phyloP scores from a whole-genome alignment of 2,888 invertebrate genomes.

The Diarsia brunnea region DNA sequence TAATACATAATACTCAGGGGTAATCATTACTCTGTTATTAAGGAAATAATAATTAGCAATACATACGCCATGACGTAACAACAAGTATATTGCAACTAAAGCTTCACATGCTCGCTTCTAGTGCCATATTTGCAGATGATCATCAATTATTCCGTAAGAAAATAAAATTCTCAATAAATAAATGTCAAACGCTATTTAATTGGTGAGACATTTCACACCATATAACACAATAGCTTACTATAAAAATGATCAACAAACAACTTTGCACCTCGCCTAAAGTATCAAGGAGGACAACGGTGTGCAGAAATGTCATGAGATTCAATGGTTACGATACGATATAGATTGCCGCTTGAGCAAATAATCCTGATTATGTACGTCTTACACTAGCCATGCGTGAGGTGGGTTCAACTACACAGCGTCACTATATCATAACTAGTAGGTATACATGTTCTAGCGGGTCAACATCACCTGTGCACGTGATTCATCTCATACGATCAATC shows the following conservation, averaged over 20 bases:
- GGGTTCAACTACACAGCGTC: conserved; percentile 85
- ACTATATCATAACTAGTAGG: conserved; percentile 77
- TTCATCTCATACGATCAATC: conserved; percentile 77
- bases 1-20: conserved; percentile 67
- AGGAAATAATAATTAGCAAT: conserved; percentile 68
- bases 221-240: conserved; percentile 90
- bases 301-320: conserved; percentile 89
- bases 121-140: conserved; percentile 90
- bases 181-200: conserved; percentile 89
- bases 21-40: conserved; percentile 67
- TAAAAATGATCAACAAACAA: conserved; percentile 90
- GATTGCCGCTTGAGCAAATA: conserved; percentile 90
- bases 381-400: conserved; percentile 88
- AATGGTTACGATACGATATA: conserved; percentile 83
- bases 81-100: conserved; percentile 74
- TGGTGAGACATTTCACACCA: conserved; percentile 88
- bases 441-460: conserved; percentile 77
- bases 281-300: conserved; percentile 82
- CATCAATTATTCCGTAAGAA: conserved; percentile 88
- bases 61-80: conserved; percentile 74
- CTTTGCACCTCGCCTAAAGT: conserved; percentile 87
- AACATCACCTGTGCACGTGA: conserved; percentile 84
- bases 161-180: conserved; percentile 91
- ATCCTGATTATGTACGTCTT: conserved; percentile 83
- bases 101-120: conserved; percentile 76